Percentiles rank a stretch among this genome's conserved stretches.
phyloP scores from a whole-genome alignment of 2,797 vertebrate genomes.

The Crotalus adamanteus region DNA sequence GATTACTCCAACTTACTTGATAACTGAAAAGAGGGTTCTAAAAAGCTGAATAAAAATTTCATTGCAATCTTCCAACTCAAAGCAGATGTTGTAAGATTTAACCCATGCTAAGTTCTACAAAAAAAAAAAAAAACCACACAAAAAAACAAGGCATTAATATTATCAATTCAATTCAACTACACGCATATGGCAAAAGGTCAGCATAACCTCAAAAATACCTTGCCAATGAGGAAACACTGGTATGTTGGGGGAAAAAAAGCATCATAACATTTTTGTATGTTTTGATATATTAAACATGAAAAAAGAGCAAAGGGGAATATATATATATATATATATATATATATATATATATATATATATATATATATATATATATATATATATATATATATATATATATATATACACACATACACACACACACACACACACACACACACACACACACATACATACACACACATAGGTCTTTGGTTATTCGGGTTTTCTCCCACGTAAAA shows the following conservation, averaged over 20 bases:
- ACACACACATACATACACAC: too few relatives aligned
- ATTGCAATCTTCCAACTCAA: constrained; percentile 99
- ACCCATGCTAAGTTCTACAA: constrained; percentile 97
- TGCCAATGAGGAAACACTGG: neutral
- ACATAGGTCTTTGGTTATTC: too few relatives aligned
- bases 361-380: too few relatives aligned
- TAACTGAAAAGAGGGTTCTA: constrained; percentile 98
- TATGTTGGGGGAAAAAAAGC: neutral
- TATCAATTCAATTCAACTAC: constrained; percentile 21
- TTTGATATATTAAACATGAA: neutral
- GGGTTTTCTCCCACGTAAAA: too few relatives aligned
- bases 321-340: too few relatives aligned
- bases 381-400: too few relatives aligned
- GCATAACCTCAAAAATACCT: neutral
- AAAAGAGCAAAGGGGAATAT: neutral
- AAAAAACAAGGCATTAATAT: constrained; percentile 44
- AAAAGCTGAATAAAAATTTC: constrained; percentile 99
- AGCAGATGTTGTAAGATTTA: constrained; percentile 99
- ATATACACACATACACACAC: too few relatives aligned
- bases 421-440: too few relatives aligned
- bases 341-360: too few relatives aligned
- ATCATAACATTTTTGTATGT: neutral
- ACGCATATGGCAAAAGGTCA: neutral
- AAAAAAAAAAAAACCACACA: constrained; percentile 40
- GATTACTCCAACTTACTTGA: constrained; percentile 81